These are phyloP conservation scores for Drosophila ironensis DNA, from an alignment of 1,140 invertebrate species.

Conservation along the genomic window DNA sequence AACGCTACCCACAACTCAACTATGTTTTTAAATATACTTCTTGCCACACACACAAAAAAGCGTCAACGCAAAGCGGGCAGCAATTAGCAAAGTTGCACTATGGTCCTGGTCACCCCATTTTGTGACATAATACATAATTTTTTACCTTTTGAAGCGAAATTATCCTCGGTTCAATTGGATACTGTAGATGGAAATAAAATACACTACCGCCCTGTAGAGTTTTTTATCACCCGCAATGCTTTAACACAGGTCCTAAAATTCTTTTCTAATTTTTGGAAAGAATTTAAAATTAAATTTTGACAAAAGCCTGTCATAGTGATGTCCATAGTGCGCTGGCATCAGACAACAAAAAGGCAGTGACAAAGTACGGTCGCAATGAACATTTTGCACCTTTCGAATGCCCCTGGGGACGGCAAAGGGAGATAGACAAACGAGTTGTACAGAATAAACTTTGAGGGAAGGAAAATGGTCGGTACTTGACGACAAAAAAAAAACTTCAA, in stretches of 20 bases:
- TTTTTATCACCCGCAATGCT: too few relatives aligned
- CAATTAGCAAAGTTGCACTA: constrained; percentile 46
- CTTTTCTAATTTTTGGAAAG: too few relatives aligned
- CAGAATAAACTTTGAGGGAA: neutral
- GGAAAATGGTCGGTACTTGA: constrained; percentile 43
- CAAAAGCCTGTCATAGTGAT: too few relatives aligned
- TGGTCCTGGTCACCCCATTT: too few relatives aligned
- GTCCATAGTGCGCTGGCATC: too few relatives aligned
- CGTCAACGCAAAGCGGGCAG: constrained; percentile 23
- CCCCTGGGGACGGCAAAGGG: constrained; percentile 8
- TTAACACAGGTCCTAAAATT: too few relatives aligned
- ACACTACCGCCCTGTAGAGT: too few relatives aligned
- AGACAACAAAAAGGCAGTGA: neutral
- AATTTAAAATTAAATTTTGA: too few relatives aligned
- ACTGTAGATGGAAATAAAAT: too few relatives aligned
- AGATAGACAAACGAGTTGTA: neutral
- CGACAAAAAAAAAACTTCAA: constrained; percentile 36
- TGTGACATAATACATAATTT: too few relatives aligned
- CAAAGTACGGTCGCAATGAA: constrained; percentile 59
- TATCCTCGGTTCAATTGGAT: too few relatives aligned
- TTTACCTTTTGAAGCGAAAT: too few relatives aligned
- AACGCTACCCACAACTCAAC: constrained; percentile 5
- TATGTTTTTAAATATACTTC: constrained; percentile 9
- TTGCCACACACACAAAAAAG: constrained; percentile 17
- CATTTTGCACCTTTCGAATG: constrained; percentile 73